Evolutionary conservation across 1,140 invertebrate species (phyloP), one percentile per base, ranked within the genome.

Genomic region (Ceratina japonica): DNA sequence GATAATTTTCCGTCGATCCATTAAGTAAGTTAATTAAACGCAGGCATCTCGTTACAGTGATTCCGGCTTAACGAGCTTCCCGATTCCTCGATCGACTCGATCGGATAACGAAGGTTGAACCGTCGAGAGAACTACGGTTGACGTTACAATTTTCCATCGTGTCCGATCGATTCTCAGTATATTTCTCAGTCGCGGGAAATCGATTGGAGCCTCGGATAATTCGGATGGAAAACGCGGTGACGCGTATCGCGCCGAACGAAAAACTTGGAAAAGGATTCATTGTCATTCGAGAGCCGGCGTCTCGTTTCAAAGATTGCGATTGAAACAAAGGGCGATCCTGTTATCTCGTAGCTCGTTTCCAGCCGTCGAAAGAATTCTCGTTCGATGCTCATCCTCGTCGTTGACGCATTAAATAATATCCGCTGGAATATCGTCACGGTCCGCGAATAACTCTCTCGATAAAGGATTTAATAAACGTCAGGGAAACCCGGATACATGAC

Each of bases 391-490:
- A 44, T 44, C 37, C 37, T 44, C 37, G 37, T 31, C 20, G 4
- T 49, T 49, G 31, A 49, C 16, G 20, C 51, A 22, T 71, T 44
- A 20, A 44, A 78, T 54, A 72, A 62, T 31, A 27, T 13, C 13
- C 4, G 22, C 16, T 52, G 15, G 22, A 65, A 31, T 20, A 61
- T 73, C 27, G n/a, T 24, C 51, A 49, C 5, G 15, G 5, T 15
- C 1, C 16, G 15, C 15, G 7, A 22, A 37, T 59, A 73, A 64
- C 49, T 51, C 12, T 73, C 70, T 58, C 62, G 62, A 61, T 74
- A 66, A 74, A 73, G 62, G 61, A 79, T 79, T 79, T 74, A 74
- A 74, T 74, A 74, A 78, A 78, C 62, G 77, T 74, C 77, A 61
- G 18, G 2, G 13, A 15, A 18, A 15, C n/a, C 13, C 18, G 22